phyloP scores from a whole-genome alignment of 2,797 vertebrate species.

The Serranus cabrilla region DNA sequence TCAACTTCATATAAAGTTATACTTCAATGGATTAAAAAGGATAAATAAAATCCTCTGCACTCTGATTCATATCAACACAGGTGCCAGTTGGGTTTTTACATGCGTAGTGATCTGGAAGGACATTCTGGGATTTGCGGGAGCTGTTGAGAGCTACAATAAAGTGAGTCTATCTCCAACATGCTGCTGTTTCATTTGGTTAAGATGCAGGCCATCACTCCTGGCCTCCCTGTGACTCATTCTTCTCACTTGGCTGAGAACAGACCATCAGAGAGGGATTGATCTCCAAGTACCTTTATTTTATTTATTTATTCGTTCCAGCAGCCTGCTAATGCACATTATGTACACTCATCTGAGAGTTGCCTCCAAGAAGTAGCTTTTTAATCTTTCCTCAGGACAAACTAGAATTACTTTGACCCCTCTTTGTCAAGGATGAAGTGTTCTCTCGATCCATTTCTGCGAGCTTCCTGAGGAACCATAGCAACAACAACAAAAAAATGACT shows the following conservation, averaged over 20 bases:
- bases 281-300: slow-evolving; percentile 24
- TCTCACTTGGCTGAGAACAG: slow-evolving; percentile 18
- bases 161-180: background rate
- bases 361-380: slow-evolving; percentile 57
- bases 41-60: too few relatives aligned
- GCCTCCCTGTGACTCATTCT: slow-evolving; percentile 9
- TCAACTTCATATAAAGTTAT: background rate
- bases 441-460: slow-evolving; percentile 55
- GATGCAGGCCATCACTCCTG: slow-evolving; percentile 22
- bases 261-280: slow-evolving; percentile 37
- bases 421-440: slow-evolving; percentile 62
- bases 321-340: slow-evolving; percentile 46
- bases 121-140: background rate
- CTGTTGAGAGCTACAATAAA: background rate
- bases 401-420: slow-evolving; percentile 70
- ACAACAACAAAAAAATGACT: slow-evolving; percentile 51
- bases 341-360: slow-evolving; percentile 33
- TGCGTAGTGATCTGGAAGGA: background rate
- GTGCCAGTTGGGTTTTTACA: background rate
- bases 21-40: background rate
- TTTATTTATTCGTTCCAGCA: slow-evolving; percentile 23
- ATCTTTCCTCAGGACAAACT: slow-evolving; percentile 54
- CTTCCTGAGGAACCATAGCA: slow-evolving; percentile 55
- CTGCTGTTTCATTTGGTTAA: slow-evolving; percentile 12
- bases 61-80: background rate